phyloP scores from a whole-genome alignment of 2,888 invertebrate genomes.

The Agriotes lineatus region DNA sequence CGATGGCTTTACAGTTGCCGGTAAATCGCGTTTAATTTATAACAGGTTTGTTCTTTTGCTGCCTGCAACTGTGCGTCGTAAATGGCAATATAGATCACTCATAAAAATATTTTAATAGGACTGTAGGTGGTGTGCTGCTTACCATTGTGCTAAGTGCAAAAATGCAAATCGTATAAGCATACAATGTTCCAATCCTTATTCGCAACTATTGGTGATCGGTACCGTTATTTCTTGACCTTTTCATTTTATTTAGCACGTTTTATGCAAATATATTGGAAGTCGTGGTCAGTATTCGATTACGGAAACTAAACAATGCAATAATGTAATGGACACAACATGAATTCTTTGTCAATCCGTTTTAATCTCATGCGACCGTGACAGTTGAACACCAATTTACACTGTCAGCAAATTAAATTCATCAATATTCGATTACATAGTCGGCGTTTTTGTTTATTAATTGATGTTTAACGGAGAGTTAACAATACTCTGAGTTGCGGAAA shows the following conservation, averaged over 20 bases:
- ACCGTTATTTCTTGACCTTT: constrained; percentile 58
- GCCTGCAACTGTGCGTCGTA: neutral
- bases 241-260: constrained; percentile 58
- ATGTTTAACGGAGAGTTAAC: no score
- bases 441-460: no score
- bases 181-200: constrained; percentile 62
- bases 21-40: constrained; percentile 37
- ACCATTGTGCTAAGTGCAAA: constrained; percentile 24
- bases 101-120: constrained; percentile 10
- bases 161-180: constrained; percentile 57
- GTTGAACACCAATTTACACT: neutral
- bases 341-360: constrained; percentile 33
- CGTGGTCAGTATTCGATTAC: constrained; percentile 48
- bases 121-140: constrained; percentile 29
- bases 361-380: neutral
- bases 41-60: constrained; percentile 28
- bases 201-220: constrained; percentile 51
- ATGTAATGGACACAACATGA: constrained; percentile 37
- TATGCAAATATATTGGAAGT: constrained; percentile 52
- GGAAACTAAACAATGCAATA: constrained; percentile 43
- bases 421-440: no score
- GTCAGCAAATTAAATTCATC: no score
- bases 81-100: constrained; percentile 2
- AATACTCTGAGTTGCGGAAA: no score
- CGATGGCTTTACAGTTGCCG: constrained; percentile 30